These are phyloP conservation scores for Drosophila sturtevanti DNA, from an alignment of 1,140 invertebrate species.

Conservation along the genomic window DNA sequence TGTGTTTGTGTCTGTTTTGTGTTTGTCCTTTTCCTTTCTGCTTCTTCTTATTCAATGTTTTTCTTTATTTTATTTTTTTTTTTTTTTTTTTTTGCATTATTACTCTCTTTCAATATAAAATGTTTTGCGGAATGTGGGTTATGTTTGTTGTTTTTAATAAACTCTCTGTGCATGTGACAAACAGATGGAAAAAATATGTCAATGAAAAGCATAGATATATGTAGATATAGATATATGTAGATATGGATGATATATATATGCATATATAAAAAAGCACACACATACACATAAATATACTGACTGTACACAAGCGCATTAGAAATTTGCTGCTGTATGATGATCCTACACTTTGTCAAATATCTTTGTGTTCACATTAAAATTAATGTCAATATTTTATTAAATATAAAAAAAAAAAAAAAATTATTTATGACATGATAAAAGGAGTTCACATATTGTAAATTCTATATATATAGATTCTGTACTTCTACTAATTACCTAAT, in stretches of 20 bases:
- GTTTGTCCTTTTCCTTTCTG: conserved; percentile 23
- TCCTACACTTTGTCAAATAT: conserved; percentile 19
- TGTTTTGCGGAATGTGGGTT: conserved; percentile 44
- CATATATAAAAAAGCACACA: background rate
- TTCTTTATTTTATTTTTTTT: no score
- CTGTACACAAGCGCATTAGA: conserved; percentile 53
- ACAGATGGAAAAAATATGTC: conserved; percentile 44
- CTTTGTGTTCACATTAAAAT: background rate
- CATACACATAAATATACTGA: background rate
- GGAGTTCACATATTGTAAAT: no score
- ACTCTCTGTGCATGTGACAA: conserved; percentile 24
- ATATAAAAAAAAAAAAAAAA: no score
- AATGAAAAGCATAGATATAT: conserved; percentile 29
- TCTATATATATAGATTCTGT: no score
- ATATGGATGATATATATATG: background rate
- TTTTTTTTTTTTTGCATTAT: conserved; percentile 10
- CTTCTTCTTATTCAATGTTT: no score
- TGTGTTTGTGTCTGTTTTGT: no score
- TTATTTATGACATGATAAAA: no score
- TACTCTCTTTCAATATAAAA: conserved; percentile 43
- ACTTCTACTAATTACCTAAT: no score
- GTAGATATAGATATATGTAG: conserved; percentile 8
- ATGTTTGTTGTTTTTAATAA: conserved; percentile 48
- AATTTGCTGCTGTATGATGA: conserved; percentile 42
- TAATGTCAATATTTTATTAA: background rate